Conservation (phyloP, 2,797 vertebrate species). For the Bothrops alternatus region DNA sequence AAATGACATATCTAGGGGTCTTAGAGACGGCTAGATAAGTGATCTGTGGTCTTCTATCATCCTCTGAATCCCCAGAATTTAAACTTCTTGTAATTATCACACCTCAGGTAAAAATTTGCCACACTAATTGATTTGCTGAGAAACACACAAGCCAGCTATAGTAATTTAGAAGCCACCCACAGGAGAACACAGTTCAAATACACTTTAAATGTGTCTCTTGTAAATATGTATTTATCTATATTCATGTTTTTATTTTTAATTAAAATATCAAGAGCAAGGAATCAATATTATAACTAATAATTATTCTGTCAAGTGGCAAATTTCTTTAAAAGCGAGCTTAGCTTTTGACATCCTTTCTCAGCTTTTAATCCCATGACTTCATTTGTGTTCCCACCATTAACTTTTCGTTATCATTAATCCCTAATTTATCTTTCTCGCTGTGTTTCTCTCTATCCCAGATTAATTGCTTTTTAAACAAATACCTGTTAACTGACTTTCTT, state of each 20-base stretch:
- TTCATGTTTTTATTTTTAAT: not conserved
- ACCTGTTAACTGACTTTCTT: not conserved
- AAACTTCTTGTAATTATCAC: not conserved
- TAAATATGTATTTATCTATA: not conserved
- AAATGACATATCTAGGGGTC: not conserved
- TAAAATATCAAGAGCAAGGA: not conserved
- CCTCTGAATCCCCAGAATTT: not conserved
- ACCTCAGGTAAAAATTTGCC: not conserved
- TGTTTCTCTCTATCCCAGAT: not conserved
- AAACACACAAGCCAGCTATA: not conserved
- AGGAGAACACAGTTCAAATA: not conserved
- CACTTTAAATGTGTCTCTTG: not conserved
- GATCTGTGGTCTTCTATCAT: not conserved
- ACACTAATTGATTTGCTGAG: not conserved
- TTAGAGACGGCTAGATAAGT: not conserved
- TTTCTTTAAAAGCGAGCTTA: not conserved
- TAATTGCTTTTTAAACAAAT: not conserved
- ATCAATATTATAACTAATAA: not conserved
- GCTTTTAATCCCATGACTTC: not conserved
- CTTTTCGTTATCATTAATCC: not conserved
- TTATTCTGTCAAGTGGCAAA: not conserved
- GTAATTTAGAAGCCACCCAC: not conserved
- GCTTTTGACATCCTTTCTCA: not conserved
- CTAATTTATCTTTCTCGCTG: not conserved
- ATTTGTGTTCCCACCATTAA: not conserved